Percentiles rank a stretch among this genome's conserved stretches.
Conservation (phyloP, 1,140 invertebrate species). For the Drosophila nasuta region DNA sequence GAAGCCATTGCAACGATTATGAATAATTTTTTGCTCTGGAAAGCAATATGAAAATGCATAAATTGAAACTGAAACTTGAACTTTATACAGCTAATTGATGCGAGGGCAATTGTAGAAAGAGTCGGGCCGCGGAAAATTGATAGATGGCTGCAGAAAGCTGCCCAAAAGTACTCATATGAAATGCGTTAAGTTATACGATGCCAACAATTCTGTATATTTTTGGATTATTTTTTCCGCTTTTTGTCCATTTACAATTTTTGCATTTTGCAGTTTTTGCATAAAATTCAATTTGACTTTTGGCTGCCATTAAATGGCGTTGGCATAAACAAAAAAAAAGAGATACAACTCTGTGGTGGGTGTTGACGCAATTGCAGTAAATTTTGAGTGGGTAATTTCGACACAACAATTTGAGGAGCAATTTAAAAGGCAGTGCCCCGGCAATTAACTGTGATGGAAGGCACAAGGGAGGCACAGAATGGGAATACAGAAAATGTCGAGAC, state of each 20-base stretch:
- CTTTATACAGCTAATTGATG: constrained; percentile 77
- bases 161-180: constrained; percentile 9
- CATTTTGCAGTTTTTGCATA: constrained; percentile 11
- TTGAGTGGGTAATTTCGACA: constrained; percentile 49
- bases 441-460: constrained; percentile 68
- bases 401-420: constrained; percentile 65
- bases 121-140: constrained; percentile 57
- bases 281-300: constrained; percentile 74
- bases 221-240: neutral
- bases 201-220: constrained; percentile 20
- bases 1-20: constrained; percentile 72
- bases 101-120: constrained; percentile 52
- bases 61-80: constrained; percentile 75
- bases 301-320: constrained; percentile 54
- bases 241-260: constrained; percentile 2
- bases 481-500: constrained; percentile 62
- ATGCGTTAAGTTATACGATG: constrained; percentile 36
- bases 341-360: constrained; percentile 43
- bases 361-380: constrained; percentile 58
- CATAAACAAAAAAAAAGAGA: constrained; percentile 8
- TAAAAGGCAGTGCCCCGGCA: constrained; percentile 51
- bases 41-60: constrained; percentile 68
- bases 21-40: constrained; percentile 54
- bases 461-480: constrained; percentile 6
- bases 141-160: constrained; percentile 38